Conservation (phyloP, 2,113 vertebrate species). For the Etia nguti region DNA sequence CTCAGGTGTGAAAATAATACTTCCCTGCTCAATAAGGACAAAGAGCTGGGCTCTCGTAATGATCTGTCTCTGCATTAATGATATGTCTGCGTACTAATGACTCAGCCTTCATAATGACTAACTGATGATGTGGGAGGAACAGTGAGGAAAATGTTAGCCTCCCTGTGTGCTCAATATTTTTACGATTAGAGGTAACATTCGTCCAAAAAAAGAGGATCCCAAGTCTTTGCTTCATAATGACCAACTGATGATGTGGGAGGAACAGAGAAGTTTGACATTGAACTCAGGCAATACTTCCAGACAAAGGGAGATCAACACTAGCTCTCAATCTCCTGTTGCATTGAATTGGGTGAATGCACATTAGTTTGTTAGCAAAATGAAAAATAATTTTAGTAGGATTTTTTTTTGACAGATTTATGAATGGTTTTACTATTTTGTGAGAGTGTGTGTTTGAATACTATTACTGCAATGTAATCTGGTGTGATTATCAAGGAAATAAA, state of each 20-base stretch:
- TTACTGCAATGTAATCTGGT: not conserved
- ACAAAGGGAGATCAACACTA: not conserved
- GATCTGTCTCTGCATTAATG: conserved; percentile 48
- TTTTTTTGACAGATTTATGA: not conserved
- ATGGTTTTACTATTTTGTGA: not conserved
- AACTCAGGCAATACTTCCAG: conserved; percentile 1
- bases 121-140: conserved; percentile 62
- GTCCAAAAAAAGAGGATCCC: not conserved
- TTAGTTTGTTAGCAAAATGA: too few relatives aligned
- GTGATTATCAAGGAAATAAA: not conserved
- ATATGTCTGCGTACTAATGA: conserved; percentile 54
- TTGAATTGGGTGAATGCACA: not conserved
- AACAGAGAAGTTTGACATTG: conserved; percentile 10
- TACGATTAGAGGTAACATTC: conserved; percentile 5
- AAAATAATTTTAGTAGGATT: fast-evolving
- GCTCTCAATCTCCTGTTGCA: not conserved
- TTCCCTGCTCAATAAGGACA: conserved; percentile 52
- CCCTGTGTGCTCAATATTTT: conserved; percentile 35
- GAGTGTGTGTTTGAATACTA: not conserved
- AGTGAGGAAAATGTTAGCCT: conserved; percentile 21
- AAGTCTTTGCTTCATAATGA: conserved; percentile 13
- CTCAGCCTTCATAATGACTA: conserved; percentile 51
- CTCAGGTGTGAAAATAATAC: conserved; percentile 52
- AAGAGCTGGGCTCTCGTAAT: conserved; percentile 40
- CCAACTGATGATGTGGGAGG: conserved; percentile 39